Base-by-base conservation (phyloP, 2,797 vertebrate genomes). In the Cossypha caffra region DNA sequence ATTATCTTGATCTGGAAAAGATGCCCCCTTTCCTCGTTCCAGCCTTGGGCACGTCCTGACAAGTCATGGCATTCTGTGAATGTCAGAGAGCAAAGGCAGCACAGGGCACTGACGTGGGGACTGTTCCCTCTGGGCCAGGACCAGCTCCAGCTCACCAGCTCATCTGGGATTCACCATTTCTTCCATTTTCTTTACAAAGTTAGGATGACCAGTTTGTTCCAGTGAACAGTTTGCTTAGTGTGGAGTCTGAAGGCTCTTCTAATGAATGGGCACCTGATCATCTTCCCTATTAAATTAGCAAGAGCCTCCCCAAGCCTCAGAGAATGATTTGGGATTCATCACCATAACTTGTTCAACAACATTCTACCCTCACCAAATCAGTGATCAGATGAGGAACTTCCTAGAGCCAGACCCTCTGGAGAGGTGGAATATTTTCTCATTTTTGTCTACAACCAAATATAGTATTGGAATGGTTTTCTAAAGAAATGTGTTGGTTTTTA, bases 41-140 rank as follows among this genome's bases (percentile, higher is more conserved):
- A 90, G 23, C 82, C 69, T 17, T 15, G 43, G 83, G 79, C 96
- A 73, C 5, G 94, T 90, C 59, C 38, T 29, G 69, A 95, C 97
- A 95, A 73, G 95, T 45, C 40, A 11, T 51, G 64, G 94, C 75
- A 97, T 96, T 84, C 92, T 26, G 50, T 47, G 80, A 85, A 81
- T 68, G 51, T 23, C 80, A 78, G 58, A 61, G 88, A 77, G 77
- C 85, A 64, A 35, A 62, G 19, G 64, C 55, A 81, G 55, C 83
- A 81, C 83, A 84, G 17, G 76, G n/a, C 38, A 85, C 86, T 78
- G 93, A 73, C 88, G 15, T 43, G 48, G 58, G 62, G 88, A 83
- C 11, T 5, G 43, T 7, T 45, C 72, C 72, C 64, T 76, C 33
- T 38, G 48, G 51, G 68, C 58, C 86, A 85, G 68, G 6, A 58